These are phyloP conservation scores for Scaptomyza cyrtandrae DNA, from an alignment of 2,888 invertebrate genomes.

Conservation along the genomic window DNA sequence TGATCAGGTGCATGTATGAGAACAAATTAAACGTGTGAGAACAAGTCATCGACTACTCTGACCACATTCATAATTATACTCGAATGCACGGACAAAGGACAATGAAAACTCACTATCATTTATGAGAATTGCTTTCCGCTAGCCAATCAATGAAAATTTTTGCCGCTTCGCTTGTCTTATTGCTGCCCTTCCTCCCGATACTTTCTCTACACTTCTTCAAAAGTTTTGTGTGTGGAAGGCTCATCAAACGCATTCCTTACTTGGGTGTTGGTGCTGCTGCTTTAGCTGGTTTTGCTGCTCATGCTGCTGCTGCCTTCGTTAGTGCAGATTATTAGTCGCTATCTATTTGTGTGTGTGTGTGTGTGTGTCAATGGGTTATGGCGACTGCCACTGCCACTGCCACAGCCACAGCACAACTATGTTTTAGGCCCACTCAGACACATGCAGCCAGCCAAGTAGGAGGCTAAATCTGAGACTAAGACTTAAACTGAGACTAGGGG, in stretches of 20 bases:
- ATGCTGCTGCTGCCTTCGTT: conserved; percentile 39
- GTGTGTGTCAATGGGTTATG: conserved; percentile 13
- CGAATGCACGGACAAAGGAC: neutral
- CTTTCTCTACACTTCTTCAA: conserved; percentile 26
- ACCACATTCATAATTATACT: neutral
- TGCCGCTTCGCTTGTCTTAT: conserved; percentile 22
- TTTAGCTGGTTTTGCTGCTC: neutral
- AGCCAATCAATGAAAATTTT: conserved; percentile 42
- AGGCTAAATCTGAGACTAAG: neutral
- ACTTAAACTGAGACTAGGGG: neutral
- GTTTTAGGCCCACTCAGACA: conserved; percentile 36
- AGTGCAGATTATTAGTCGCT: conserved; percentile 48
- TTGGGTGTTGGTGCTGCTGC: conserved; percentile 5
- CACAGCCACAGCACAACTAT: conserved; percentile 8
- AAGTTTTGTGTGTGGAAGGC: conserved; percentile 6
- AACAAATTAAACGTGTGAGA: neutral
- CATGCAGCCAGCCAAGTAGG: conserved; percentile 15
- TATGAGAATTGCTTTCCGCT: conserved; percentile 2
- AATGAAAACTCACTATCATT: neutral
- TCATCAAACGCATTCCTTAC: conserved; percentile 4
- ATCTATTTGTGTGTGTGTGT: too few relatives aligned
- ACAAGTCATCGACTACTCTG: neutral
- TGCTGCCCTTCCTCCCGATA: too few relatives aligned
- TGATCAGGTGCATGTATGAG: neutral
- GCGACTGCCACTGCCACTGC: neutral